phyloP scores from a whole-genome alignment of 1,140 invertebrate species.

The Bombus superbus region DNA sequence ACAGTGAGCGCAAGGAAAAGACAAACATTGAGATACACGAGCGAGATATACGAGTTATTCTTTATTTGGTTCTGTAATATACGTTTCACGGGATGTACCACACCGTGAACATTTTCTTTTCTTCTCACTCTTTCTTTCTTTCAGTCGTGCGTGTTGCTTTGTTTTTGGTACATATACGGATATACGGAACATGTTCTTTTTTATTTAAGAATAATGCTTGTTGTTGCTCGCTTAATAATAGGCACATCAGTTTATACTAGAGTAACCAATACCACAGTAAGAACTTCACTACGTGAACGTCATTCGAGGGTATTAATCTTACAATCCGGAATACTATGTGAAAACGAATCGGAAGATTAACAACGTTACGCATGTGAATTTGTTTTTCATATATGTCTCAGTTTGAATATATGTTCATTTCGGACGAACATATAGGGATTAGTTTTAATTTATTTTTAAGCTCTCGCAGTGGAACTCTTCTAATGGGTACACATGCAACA shows the following conservation, averaged over 20 bases:
- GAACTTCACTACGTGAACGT: constrained; percentile 5
- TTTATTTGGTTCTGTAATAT: constrained; percentile 46
- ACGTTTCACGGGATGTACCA: background rate
- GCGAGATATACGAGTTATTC: background rate
- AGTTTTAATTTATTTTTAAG: background rate
- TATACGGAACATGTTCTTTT: constrained; percentile 23
- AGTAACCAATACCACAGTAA: constrained; percentile 19
- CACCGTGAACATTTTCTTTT: constrained; percentile 1
- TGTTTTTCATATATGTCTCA: background rate
- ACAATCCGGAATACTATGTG: background rate
- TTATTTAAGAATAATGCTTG: background rate
- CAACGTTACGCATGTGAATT: background rate
- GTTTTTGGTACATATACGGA: constrained; percentile 27
- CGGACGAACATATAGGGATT: background rate
- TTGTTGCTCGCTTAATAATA: constrained; percentile 27
- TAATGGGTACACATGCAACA: background rate
- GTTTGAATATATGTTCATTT: background rate
- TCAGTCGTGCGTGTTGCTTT: background rate
- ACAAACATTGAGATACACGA: background rate
- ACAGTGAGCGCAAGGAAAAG: background rate
- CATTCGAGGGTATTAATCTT: constrained; percentile 24
- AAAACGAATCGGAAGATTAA: constrained; percentile 8
- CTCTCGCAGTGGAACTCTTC: background rate
- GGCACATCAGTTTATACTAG: constrained; percentile 56
- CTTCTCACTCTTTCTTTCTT: too few relatives aligned